Conservation (phyloP, 2,797 vertebrate species). For the Acipenser oxyrinchus region DNA sequence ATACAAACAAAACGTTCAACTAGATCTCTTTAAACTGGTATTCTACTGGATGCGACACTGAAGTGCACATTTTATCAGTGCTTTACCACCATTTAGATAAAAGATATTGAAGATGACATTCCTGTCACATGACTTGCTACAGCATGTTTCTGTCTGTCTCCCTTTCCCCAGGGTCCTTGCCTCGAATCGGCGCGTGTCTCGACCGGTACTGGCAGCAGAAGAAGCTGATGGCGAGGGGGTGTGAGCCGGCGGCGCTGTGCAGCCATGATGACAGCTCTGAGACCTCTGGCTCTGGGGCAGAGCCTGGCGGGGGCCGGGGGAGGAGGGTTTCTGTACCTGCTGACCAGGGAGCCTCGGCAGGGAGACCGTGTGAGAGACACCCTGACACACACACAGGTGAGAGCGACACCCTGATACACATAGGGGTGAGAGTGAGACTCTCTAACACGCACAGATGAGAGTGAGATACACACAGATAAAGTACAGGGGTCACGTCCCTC, state of each 20-base stretch:
- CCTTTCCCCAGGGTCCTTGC: slow-evolving; percentile 56
- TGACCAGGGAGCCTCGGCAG: slow-evolving; percentile 69
- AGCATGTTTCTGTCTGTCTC: neutral
- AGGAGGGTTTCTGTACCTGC: slow-evolving; percentile 81
- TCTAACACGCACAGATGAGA: no score
- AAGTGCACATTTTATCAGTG: no score
- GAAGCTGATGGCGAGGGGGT: slow-evolving; percentile 85
- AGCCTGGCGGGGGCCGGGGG: slow-evolving; percentile 84
- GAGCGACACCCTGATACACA: slow-evolving; percentile 24
- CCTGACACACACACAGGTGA: slow-evolving; percentile 54
- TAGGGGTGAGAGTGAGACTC: no score
- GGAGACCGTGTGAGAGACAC: slow-evolving; percentile 51
- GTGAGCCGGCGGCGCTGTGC: slow-evolving; percentile 72
- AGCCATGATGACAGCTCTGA: slow-evolving; percentile 75
- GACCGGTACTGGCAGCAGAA: slow-evolving; percentile 85
- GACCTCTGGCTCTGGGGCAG: slow-evolving; percentile 73
- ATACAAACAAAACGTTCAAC: no score
- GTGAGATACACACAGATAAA: no score
- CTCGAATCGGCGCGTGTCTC: slow-evolving; percentile 65
- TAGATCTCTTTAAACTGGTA: no score
- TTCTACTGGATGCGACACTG: no score
- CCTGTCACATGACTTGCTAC: no score
- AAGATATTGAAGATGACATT: neutral
- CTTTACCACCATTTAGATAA: neutral
- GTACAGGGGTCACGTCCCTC: no score